phyloP scores from a whole-genome alignment of 2,888 invertebrate genomes.

The Ophion costatus region DNA sequence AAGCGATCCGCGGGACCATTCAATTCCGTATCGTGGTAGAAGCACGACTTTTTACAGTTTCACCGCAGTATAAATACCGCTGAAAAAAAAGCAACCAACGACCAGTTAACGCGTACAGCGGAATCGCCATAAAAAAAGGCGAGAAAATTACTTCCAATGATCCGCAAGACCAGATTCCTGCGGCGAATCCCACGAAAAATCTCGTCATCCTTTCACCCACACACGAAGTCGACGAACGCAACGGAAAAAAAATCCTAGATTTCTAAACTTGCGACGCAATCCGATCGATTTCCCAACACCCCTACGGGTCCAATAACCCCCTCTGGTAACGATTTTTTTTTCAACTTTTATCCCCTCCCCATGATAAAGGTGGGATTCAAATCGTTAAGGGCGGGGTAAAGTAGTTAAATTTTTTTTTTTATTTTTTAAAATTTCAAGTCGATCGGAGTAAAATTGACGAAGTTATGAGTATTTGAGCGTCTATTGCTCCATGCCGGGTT shows the following conservation, averaged over 20 bases:
- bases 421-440: too few species aligned
- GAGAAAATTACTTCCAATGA: not conserved
- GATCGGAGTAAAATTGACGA: too few species aligned
- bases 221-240: not conserved
- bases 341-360: too few species aligned
- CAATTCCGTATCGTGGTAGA: constrained; percentile 35
- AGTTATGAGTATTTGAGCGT: too few species aligned
- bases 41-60: constrained; percentile 37
- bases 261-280: not conserved
- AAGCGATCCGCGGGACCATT: constrained; percentile 21
- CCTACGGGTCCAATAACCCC: too few species aligned
- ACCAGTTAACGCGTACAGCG: not conserved
- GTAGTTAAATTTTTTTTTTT: too few species aligned
- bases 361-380: too few species aligned
- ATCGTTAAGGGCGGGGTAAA: too few species aligned
- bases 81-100: not conserved
- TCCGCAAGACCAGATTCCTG: not conserved
- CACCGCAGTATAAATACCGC: constrained; percentile 7
- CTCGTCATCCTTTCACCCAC: not conserved
- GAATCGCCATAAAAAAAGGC: not conserved
- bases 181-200: not conserved
- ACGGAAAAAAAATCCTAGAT: not conserved
- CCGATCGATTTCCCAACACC: too few species aligned
- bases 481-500: too few species aligned
- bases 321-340: too few species aligned